phyloP scores from a whole-genome alignment of 2,888 invertebrate species.

The Exocentrus adspersus region DNA sequence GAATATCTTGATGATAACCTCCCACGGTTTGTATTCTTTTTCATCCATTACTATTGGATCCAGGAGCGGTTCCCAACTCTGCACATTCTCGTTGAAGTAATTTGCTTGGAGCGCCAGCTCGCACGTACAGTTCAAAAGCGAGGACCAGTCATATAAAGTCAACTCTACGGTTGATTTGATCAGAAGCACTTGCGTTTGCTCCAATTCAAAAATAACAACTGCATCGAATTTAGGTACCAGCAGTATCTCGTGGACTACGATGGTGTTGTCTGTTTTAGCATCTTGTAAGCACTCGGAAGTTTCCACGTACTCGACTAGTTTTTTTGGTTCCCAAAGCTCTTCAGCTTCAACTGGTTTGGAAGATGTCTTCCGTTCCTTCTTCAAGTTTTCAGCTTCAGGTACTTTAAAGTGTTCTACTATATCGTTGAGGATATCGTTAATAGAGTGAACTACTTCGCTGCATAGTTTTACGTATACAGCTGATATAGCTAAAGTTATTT shows the following conservation, averaged over 20 bases:
- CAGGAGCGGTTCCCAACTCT: constrained; percentile 84
- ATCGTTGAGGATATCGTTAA: constrained; percentile 67
- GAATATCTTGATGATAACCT: constrained; percentile 73
- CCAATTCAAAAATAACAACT: constrained; percentile 72
- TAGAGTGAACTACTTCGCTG: constrained; percentile 77
- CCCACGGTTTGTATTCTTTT: constrained; percentile 77
- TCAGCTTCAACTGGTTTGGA: constrained; percentile 56
- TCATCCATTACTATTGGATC: constrained; percentile 78
- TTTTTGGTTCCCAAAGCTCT: constrained; percentile 79
- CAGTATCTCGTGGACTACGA: constrained; percentile 41
- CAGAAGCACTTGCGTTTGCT: constrained; percentile 69
- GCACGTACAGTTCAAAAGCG: constrained; percentile 59
- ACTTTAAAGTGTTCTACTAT: constrained; percentile 62
- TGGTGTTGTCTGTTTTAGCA: constrained; percentile 35
- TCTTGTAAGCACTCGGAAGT: constrained; percentile 28
- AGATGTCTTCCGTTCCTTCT: constrained; percentile 30
- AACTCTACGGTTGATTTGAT: constrained; percentile 69
- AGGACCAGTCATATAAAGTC: constrained; percentile 75
- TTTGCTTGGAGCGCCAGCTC: constrained; percentile 65
- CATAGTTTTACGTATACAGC: constrained; percentile 78
- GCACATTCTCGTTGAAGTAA: constrained; percentile 60
- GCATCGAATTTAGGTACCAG: constrained; percentile 67
- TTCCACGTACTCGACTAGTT: constrained; percentile 63
- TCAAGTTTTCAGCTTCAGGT: constrained; percentile 52
- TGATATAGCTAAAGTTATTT: constrained; percentile 73